Conservation (phyloP, 2,888 invertebrate species). For the Temnothorax rugatulus region DNA sequence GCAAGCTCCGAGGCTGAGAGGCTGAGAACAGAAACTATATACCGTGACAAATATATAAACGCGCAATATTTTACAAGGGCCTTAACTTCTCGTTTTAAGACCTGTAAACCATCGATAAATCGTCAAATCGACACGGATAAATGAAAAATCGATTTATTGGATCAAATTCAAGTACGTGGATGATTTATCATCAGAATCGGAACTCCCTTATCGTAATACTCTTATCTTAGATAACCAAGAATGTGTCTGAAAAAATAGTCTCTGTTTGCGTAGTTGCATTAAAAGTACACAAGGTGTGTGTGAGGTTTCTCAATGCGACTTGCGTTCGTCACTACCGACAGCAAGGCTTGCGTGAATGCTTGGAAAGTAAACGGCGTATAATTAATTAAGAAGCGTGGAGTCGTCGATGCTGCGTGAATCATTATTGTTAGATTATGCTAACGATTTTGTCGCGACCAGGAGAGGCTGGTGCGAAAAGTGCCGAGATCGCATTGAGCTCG, state of each 20-base stretch:
- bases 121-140: neutral
- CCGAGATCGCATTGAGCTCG: constrained; percentile 59
- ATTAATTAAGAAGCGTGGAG: neutral
- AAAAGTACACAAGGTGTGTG: neutral
- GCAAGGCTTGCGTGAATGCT: neutral
- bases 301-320: neutral
- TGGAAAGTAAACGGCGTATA: constrained; percentile 7
- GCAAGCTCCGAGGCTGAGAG: neutral
- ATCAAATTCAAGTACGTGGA: neutral
- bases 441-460: constrained; percentile 39
- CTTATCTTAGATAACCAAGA: constrained; percentile 33
- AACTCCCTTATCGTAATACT: constrained; percentile 3
- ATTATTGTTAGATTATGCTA: constrained; percentile 32
- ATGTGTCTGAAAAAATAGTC: constrained; percentile 2
- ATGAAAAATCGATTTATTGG: neutral
- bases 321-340: neutral
- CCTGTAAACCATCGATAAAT: neutral
- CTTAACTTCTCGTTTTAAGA: neutral
- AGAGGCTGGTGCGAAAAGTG: constrained; percentile 22
- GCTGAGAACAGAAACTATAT: neutral
- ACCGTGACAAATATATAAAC: neutral
- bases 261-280: neutral
- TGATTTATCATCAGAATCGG: neutral
- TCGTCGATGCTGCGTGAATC: neutral
- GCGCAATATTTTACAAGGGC: neutral